Conservation (phyloP, 1,140 invertebrate species). For the Nomia melanderi region DNA sequence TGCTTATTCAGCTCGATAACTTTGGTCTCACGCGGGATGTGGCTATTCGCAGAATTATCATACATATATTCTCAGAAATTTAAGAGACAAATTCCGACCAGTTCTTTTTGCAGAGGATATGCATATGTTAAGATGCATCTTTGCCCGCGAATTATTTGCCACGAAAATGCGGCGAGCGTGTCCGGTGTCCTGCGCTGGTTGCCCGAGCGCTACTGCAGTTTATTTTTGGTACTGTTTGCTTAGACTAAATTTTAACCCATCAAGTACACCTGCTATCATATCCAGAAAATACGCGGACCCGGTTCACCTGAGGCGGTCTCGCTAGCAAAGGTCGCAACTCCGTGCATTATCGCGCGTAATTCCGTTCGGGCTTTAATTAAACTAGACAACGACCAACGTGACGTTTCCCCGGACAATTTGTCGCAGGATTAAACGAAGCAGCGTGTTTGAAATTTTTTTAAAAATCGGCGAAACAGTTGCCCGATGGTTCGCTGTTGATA, state of each 20-base stretch:
- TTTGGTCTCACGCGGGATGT: no score
- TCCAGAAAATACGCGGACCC: slow-evolving; percentile 40
- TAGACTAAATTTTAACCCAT: slow-evolving; percentile 45
- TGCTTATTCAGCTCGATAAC: no score
- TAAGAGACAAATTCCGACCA: no score
- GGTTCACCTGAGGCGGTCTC: slow-evolving; percentile 39
- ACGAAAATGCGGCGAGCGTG: background rate
- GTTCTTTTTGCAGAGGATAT: no score
- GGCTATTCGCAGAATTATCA: no score
- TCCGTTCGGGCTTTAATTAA: slow-evolving; percentile 40
- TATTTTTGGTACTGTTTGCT: slow-evolving; percentile 30
- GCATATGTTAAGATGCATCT: no score
- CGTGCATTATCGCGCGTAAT: slow-evolving; percentile 38
- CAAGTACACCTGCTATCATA: slow-evolving; percentile 31
- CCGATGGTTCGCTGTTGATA: no score
- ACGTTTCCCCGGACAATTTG: slow-evolving; percentile 12
- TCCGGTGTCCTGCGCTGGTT: background rate
- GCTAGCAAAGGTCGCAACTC: slow-evolving; percentile 17
- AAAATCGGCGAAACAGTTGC: no score
- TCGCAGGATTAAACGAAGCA: background rate
- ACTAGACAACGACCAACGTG: slow-evolving; percentile 23
- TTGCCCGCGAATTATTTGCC: no score
- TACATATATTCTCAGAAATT: no score
- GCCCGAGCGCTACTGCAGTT: background rate
- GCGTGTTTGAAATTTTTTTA: background rate